Conservation (phyloP, 1,140 invertebrate genomes). For the Lordiphosa stackelbergi region DNA sequence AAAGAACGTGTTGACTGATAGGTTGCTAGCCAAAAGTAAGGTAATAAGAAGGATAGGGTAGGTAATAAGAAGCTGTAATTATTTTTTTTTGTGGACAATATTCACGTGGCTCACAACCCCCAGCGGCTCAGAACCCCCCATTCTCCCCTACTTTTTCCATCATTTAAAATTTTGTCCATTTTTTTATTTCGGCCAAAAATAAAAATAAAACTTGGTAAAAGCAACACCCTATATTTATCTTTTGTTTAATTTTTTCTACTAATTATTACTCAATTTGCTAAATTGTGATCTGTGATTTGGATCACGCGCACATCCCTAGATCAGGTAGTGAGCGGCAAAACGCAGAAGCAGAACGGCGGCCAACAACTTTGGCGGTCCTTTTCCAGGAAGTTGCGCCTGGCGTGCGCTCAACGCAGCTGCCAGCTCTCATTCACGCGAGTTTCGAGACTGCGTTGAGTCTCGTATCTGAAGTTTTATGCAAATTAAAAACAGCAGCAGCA, state of each 20-base stretch:
- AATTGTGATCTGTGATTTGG: slow-evolving; percentile 10
- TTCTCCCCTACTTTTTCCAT: too few relatives aligned
- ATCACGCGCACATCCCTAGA: slow-evolving; percentile 26
- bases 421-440: slow-evolving; percentile 65
- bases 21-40: too few relatives aligned
- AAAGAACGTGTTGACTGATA: too few relatives aligned
- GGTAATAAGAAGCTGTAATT: too few relatives aligned
- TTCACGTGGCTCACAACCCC: too few relatives aligned
- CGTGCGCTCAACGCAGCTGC: slow-evolving; percentile 68
- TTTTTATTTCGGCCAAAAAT: too few relatives aligned
- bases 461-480: slow-evolving; percentile 68
- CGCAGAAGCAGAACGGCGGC: slow-evolving; percentile 26
- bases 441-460: slow-evolving; percentile 17
- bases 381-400: slow-evolving; percentile 74
- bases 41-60: too few relatives aligned
- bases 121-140: too few relatives aligned
- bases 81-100: too few relatives aligned
- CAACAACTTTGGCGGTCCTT: slow-evolving; percentile 69
- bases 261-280: neutral
- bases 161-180: too few relatives aligned
- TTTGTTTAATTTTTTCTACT: slow-evolving; percentile 18
- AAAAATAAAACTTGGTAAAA: too few relatives aligned
- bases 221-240: neutral
- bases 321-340: slow-evolving; percentile 37
- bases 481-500: slow-evolving; percentile 55